Percentiles rank a stretch among this genome's conserved stretches.
These are phyloP conservation scores for Dichetophora obliterata DNA, from an alignment of 2,888 invertebrate species.

Conservation along the genomic window DNA sequence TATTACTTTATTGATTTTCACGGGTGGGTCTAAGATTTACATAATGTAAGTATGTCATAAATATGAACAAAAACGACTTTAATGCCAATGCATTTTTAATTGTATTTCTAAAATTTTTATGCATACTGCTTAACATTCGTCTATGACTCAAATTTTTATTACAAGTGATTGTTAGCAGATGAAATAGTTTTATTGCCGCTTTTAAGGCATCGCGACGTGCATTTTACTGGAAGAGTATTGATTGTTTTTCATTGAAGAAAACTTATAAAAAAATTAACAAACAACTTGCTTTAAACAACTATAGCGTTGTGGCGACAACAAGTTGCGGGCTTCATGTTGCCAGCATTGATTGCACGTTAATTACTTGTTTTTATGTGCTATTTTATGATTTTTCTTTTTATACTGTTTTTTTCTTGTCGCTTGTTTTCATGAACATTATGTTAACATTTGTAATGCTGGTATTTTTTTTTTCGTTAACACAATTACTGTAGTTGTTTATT, in stretches of 20 bases:
- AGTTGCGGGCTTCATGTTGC: slow-evolving; percentile 1
- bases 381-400: neutral
- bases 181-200: too few relatives aligned
- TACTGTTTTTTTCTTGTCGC: neutral
- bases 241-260: too few relatives aligned
- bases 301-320: neutral
- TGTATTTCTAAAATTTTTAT: too few relatives aligned
- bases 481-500: neutral
- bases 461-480: neutral
- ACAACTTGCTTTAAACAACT: too few relatives aligned
- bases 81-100: too few relatives aligned
- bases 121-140: too few relatives aligned
- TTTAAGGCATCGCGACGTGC: too few relatives aligned
- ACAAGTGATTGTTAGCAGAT: too few relatives aligned
- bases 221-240: too few relatives aligned
- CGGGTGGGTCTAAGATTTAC: neutral
- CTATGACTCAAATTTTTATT: too few relatives aligned
- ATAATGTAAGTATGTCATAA: neutral
- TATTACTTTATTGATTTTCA: neutral
- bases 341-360: neutral
- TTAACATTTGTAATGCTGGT: neutral
- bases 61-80: too few relatives aligned
- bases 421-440: neutral
- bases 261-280: too few relatives aligned
- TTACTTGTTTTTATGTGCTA: neutral